phyloP scores from a whole-genome alignment of 2,888 invertebrate genomes.

The Stenurella melanura region DNA sequence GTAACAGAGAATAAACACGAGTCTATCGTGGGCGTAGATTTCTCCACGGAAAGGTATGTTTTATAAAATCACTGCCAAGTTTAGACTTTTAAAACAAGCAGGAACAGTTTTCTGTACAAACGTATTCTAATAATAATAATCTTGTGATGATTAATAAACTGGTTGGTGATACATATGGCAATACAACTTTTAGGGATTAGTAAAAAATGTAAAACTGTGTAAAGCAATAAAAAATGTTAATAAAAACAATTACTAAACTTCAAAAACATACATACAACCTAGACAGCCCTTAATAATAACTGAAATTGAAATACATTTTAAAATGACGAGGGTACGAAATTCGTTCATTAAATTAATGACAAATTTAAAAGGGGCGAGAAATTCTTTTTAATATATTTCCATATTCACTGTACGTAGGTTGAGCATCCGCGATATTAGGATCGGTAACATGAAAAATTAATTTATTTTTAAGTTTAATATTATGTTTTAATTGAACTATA shows the following conservation, averaged over 20 bases:
- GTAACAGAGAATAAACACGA: too few species aligned
- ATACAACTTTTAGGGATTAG: too few species aligned
- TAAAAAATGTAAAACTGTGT: background rate
- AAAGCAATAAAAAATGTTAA: background rate
- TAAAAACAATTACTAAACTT: background rate
- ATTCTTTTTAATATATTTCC: background rate
- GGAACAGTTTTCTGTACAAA: too few species aligned
- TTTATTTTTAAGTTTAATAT: background rate
- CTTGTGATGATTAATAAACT: too few species aligned
- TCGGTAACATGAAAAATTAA: background rate
- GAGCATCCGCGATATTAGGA: background rate
- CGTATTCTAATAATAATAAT: too few species aligned
- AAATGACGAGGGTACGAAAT: conserved; percentile 1
- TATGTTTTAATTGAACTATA: background rate
- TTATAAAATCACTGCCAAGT: too few species aligned
- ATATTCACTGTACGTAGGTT: background rate
- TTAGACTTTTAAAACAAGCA: too few species aligned
- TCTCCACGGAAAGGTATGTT: too few species aligned
- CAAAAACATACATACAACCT: background rate
- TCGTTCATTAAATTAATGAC: background rate
- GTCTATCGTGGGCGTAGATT: too few species aligned
- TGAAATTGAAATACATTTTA: background rate
- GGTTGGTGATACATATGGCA: too few species aligned
- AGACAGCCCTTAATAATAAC: background rate
- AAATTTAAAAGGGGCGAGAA: background rate